Evolutionary conservation across 1,140 invertebrate genomes (phyloP).

Genomic region (Dermatophagoides farinae): DNA sequence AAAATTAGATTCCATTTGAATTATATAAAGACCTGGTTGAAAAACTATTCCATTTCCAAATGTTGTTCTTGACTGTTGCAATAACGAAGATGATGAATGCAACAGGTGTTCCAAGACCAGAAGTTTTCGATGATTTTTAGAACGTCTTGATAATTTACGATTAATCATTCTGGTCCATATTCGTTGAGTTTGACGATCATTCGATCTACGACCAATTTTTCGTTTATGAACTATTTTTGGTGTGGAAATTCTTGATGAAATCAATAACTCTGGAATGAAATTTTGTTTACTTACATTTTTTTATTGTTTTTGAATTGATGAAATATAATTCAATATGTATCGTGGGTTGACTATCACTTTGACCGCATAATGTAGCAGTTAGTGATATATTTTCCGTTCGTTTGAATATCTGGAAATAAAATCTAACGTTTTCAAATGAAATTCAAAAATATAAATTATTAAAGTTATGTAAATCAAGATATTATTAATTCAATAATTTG

Average conservation of each 20-base stretch:
- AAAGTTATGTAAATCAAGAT: no score
- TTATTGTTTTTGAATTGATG: neutral
- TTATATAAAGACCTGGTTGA: conserved; percentile 8
- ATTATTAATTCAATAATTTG: no score
- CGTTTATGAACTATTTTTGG: neutral
- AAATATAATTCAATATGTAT: neutral
- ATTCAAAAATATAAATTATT: no score
- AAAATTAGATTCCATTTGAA: neutral
- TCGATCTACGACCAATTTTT: neutral
- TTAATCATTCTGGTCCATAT: neutral
- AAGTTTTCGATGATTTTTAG: neutral
- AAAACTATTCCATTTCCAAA: neutral
- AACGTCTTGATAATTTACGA: neutral
- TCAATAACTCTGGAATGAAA: neutral
- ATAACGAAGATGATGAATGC: neutral
- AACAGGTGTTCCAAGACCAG: no score
- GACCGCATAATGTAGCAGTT: no score
- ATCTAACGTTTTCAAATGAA: no score
- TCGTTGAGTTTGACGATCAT: neutral
- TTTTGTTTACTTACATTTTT: neutral
- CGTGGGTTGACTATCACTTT: no score
- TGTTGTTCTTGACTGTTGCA: neutral
- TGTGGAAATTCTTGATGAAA: no score
- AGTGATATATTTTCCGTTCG: no score
- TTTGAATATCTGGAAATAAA: no score